Percentiles rank a stretch among this genome's conserved stretches.
Conservation (phyloP, 2,797 vertebrate species). For the Brachyalestes nurse region DNA sequence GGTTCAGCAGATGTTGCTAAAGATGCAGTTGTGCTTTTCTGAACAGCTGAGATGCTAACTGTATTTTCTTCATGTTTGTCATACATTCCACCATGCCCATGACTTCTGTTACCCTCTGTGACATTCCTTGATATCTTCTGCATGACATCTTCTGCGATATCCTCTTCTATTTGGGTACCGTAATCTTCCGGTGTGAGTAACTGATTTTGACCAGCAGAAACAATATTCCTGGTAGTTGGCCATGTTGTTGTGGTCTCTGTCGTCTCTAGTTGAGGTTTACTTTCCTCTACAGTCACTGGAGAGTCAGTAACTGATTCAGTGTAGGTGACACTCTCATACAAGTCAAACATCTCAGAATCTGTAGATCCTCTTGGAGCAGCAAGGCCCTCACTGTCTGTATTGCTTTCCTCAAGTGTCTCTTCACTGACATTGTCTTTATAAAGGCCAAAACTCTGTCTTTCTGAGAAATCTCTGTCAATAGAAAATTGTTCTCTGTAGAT, state of each 20-base stretch:
- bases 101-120: conserved; percentile 29
- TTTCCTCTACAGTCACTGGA: conserved; percentile 50
- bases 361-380: conserved; percentile 31
- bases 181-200: conserved; percentile 49
- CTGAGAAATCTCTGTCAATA: conserved; percentile 41
- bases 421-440: conserved; percentile 38
- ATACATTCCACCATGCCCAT: not conserved
- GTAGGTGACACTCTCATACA: conserved; percentile 59
- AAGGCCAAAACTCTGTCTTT: conserved; percentile 44
- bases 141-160: conserved; percentile 4
- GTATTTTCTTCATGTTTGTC: conserved; percentile 28
- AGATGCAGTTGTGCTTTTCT: conserved; percentile 23
- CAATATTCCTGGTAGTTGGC: conserved; percentile 32
- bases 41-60: conserved; percentile 16
- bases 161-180: conserved; percentile 32
- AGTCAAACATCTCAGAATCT: conserved; percentile 59
- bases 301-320: conserved; percentile 57
- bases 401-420: conserved; percentile 11
- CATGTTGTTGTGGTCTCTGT: conserved; percentile 54
- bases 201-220: conserved; percentile 48
- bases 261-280: conserved; percentile 48
- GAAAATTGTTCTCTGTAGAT: conserved; percentile 31
- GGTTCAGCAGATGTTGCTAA: conserved; percentile 17
- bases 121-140: conserved; percentile 54
- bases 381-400: conserved; percentile 27